Base-by-base conservation (phyloP, 2,797 vertebrate genomes). In the Chelonia mydas region DNA sequence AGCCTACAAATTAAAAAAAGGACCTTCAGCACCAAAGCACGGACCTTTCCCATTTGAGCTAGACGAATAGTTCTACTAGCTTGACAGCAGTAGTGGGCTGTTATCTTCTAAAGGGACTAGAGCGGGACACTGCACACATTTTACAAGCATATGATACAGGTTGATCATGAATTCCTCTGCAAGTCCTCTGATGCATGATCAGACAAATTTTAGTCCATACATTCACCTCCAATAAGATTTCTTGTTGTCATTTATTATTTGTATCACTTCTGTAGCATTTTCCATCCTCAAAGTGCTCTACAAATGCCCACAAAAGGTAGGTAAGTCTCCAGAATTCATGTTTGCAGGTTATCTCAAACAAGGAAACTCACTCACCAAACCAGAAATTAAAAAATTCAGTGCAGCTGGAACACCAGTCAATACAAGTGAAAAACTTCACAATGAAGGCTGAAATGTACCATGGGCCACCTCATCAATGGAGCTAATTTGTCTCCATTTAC, bases 61-160 rank as follows among this genome's bases (percentile, higher is more conserved):
- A 59, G 81, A 91, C 57, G 79, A 94, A 31, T 37, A 11, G 41
- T 31, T 59, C 27, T 3, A 17, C 31, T 17, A 23, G 31, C 88
- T 49, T 80, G 25, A 77, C 51, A 88, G 31, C 79, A 90, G 72
- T 25, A 76, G 72, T 4, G 2, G 61, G 53, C 81, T 90, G 50
- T 77, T 94, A 90, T 72, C 87, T 83, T 55, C 4, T 87, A 80
- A 27, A 88, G 89, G 81, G 82, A 96, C 90, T 25, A 95, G 93
- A 96, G 95, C 81, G 16, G 89, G 90, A 94, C 85, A 96, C 84
- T 88, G 31, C 45, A 53, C 65, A 19, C 8, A 59, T 61, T 37
- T 33, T 37, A 37, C 33, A 76, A 76, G 25, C 41, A 27, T 76
- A 41, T 28, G 23, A 47, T 7, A 27, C 41, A 27, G 72, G 41